phyloP scores from a whole-genome alignment of 2,113 vertebrate species.

The Corythornis cristatus region DNA sequence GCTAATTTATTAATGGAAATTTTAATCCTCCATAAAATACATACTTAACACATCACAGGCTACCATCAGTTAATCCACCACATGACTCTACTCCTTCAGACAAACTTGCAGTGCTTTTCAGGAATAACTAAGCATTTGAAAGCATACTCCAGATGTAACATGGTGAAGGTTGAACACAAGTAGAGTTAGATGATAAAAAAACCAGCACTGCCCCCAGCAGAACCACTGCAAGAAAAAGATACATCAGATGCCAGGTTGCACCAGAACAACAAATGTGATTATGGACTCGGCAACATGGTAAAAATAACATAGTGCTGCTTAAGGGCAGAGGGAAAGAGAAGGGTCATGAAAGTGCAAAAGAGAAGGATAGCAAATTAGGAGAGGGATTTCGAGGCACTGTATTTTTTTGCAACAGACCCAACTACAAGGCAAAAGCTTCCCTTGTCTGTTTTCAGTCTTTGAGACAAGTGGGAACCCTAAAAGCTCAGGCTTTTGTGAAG shows the following conservation, averaged over 20 bases:
- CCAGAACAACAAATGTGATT: not conserved
- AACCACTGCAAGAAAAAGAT: not conserved
- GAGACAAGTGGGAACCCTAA: not conserved
- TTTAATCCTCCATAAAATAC: not conserved
- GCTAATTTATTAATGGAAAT: not conserved
- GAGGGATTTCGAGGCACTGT: not conserved
- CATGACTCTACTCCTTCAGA: not conserved
- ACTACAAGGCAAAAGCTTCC: fast-evolving
- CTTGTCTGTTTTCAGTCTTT: not conserved
- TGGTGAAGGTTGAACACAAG: not conserved
- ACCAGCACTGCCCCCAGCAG: not conserved
- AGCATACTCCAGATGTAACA: not conserved
- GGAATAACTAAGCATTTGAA: not conserved
- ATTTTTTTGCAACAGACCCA: not conserved
- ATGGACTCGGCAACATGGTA: not conserved
- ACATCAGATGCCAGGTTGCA: not conserved
- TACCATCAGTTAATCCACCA: not conserved
- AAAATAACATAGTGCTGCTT: not conserved
- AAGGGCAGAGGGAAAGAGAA: not conserved
- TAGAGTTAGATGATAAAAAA: not conserved
- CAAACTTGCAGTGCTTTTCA: not conserved
- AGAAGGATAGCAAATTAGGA: not conserved
- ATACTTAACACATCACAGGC: not conserved
- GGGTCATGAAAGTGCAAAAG: not conserved
- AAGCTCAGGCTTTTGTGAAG: not conserved